A percentile compares a stretch with the other conserved stretches of the same genome.
phyloP scores from a whole-genome alignment of 2,113 vertebrate species.

The Tiliqua scincoides region DNA sequence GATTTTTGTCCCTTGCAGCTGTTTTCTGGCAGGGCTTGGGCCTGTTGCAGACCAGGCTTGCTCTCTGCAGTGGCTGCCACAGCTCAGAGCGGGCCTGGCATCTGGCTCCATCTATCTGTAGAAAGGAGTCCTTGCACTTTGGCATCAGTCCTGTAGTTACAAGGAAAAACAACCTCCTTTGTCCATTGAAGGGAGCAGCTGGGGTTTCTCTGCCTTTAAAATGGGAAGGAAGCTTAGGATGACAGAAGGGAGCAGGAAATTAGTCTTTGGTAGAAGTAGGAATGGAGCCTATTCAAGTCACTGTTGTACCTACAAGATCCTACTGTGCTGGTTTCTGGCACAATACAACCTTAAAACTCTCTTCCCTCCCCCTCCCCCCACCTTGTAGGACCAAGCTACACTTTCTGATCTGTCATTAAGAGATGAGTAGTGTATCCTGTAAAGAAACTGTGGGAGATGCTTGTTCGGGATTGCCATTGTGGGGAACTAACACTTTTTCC shows the following conservation, averaged over 20 bases:
- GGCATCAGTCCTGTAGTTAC: neutral
- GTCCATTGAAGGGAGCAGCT: neutral
- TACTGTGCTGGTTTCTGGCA: neutral
- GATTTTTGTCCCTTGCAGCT: neutral
- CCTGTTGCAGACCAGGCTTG: neutral
- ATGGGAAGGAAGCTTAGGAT: neutral
- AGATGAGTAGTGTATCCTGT: too few species aligned
- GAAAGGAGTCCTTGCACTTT: neutral
- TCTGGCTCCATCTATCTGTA: conserved; percentile 44
- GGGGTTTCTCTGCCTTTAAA: neutral
- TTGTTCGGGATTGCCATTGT: too few species aligned
- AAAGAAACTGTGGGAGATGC: too few species aligned
- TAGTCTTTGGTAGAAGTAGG: neutral
- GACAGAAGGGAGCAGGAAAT: neutral
- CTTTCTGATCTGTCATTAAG: too few species aligned
- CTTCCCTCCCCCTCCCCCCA: too few species aligned
- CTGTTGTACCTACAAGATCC: neutral
- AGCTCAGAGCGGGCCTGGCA: neutral
- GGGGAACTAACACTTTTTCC: too few species aligned
- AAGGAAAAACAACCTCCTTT: neutral
- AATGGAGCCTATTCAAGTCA: neutral
- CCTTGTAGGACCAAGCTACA: too few species aligned
- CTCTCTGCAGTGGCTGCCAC: neutral
- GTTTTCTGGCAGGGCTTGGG: neutral
- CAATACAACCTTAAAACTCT: neutral